Evolutionary conservation across 2,113 vertebrate species (phyloP).

Genomic region (Hystrix cristata): DNA sequence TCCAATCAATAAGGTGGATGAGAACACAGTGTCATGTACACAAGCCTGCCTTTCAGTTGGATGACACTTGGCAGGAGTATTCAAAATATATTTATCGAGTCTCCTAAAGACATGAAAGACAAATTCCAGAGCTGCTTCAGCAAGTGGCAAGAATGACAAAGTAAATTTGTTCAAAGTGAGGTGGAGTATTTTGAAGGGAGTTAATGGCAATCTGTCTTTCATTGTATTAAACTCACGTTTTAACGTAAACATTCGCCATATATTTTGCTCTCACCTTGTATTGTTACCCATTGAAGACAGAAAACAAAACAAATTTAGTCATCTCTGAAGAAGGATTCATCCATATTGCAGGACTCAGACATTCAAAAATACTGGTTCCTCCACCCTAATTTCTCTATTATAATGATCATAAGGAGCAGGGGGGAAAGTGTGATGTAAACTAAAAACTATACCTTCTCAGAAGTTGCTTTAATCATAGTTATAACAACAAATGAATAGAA

Average conservation of each 20-base stretch:
- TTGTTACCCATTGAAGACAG: not conserved
- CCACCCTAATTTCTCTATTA: not conserved
- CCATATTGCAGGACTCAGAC: rapidly evolving
- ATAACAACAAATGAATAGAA: not conserved
- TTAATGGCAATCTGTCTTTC: not conserved
- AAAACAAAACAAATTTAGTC: not conserved
- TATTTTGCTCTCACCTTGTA: not conserved
- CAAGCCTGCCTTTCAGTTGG: not conserved
- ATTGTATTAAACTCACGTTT: not conserved
- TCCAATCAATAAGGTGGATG: not conserved
- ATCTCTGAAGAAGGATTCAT: not conserved
- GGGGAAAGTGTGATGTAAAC: not conserved
- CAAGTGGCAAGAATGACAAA: not conserved
- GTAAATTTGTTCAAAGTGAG: not conserved
- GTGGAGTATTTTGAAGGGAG: not conserved
- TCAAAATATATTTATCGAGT: not conserved
- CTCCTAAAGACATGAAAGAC: not conserved
- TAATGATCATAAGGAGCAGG: not conserved
- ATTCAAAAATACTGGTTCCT: not conserved
- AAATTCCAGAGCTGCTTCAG: not conserved
- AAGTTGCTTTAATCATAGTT: not conserved
- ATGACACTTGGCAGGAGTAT: not conserved
- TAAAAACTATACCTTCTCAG: not conserved
- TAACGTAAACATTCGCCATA: not conserved
- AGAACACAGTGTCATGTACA: not conserved